Conservation (phyloP, 1,140 invertebrate genomes). For the Dufourea novaeangliae region DNA sequence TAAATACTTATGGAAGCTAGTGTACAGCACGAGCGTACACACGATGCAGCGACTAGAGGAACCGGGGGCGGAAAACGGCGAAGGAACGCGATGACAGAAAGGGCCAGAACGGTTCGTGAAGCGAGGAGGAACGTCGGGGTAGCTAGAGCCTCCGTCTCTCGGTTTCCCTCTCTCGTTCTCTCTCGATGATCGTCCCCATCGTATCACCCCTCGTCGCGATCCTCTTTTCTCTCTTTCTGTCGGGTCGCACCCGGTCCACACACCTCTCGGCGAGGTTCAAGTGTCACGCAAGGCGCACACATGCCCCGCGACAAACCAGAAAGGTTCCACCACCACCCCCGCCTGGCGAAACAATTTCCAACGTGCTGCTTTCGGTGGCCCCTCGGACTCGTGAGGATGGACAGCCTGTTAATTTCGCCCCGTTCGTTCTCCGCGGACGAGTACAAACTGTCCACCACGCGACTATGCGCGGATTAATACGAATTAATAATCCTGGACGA, state of each 20-base stretch:
- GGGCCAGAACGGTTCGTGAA: constrained; percentile 34
- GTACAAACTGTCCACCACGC: constrained; percentile 16
- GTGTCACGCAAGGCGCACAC: constrained; percentile 77
- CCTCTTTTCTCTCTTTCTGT: background rate
- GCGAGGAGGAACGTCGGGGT: constrained; percentile 58
- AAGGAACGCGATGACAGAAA: constrained; percentile 45
- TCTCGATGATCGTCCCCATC: too few relatives aligned
- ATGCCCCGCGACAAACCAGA: constrained; percentile 70
- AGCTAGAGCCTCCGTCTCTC: constrained; percentile 65
- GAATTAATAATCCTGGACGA: background rate
- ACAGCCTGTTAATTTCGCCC: constrained; percentile 33
- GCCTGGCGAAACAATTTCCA: constrained; percentile 55
- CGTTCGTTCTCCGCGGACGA: constrained; percentile 15
- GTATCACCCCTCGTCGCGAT: too few relatives aligned
- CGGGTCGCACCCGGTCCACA: background rate
- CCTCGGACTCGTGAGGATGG: constrained; percentile 11
- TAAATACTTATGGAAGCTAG: too few relatives aligned
- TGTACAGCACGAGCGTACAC: constrained; percentile 3
- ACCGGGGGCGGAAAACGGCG: constrained; percentile 21
- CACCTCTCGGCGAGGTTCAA: constrained; percentile 65
- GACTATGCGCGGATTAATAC: constrained; percentile 14
- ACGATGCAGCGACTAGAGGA: constrained; percentile 10
- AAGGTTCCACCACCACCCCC: too few relatives aligned
- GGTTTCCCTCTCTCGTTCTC: constrained; percentile 49
- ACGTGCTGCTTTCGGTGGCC: too few relatives aligned